A percentile compares a stretch with the other conserved stretches of the same genome.
Conservation (phyloP, 30 jellyfish, hydroid and myxozoan species). For the Turritopsis dohrnii region DNA sequence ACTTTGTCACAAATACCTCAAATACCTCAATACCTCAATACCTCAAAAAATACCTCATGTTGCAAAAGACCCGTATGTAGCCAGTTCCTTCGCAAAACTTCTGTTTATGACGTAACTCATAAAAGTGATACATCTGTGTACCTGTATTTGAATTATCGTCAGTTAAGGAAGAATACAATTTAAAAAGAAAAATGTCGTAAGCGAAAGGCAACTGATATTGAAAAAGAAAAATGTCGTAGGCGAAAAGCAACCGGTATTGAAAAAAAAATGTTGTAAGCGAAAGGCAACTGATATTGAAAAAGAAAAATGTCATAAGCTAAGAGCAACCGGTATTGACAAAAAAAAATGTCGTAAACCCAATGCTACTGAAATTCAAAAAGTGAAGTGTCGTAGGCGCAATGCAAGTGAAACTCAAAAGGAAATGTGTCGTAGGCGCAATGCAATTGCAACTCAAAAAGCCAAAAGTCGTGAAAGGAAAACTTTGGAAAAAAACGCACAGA, state of each 20-base stretch:
- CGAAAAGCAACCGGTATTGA: not conserved
- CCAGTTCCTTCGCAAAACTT: no score
- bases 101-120: no score
- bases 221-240: not conserved
- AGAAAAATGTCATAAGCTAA: not conserved
- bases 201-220: not conserved
- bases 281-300: not conserved
- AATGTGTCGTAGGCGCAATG: not conserved
- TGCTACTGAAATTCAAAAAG: no score
- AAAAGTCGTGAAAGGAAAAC: not conserved
- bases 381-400: no score
- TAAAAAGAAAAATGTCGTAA: not conserved
- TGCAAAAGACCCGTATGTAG: no score
- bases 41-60: no score
- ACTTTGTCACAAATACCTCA: no score
- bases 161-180: not conserved
- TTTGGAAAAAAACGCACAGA: not conserved
- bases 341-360: no score
- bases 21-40: no score
- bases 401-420: slow-evolving; percentile 8
- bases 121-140: not conserved
- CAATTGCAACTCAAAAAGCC: not conserved
- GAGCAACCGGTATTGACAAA: not conserved
- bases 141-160: not conserved
- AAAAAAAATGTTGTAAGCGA: not conserved